A percentile compares a stretch with the other conserved stretches of the same genome.
These are phyloP conservation scores for Caenorhabditis sp. DNA, from an alignment of 2,888 invertebrate genomes.

Conservation along the genomic window DNA sequence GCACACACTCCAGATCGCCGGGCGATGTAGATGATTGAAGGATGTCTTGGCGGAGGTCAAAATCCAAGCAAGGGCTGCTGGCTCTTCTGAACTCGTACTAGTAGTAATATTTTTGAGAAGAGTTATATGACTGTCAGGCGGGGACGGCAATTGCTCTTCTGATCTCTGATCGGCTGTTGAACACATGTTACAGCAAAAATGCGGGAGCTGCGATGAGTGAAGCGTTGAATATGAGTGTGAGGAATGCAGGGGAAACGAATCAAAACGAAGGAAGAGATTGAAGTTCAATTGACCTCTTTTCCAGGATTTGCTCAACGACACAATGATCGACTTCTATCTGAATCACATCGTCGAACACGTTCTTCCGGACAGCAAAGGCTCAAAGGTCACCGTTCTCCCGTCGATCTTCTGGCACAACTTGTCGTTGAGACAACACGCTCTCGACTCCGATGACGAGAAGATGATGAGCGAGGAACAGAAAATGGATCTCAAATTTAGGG, in stretches of 20 bases:
- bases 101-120: constrained; percentile 13
- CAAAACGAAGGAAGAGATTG: too few species aligned
- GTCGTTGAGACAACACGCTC: constrained; percentile 66
- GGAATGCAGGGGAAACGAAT: too few species aligned
- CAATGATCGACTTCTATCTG: constrained; percentile 80
- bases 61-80: neutral
- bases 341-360: constrained; percentile 79
- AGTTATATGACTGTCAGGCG: constrained; percentile 4
- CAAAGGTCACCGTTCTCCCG: constrained; percentile 75
- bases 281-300: constrained; percentile 21
- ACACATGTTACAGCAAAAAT: constrained; percentile 14
- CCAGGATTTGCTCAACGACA: constrained; percentile 77
- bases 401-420: constrained; percentile 78
- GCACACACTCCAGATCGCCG: constrained; percentile 20
- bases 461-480: constrained; percentile 53
- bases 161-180: constrained; percentile 15
- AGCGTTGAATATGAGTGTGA: too few species aligned
- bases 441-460: constrained; percentile 62
- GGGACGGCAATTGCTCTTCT: neutral
- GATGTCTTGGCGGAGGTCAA: constrained; percentile 28
- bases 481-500: constrained; percentile 69
- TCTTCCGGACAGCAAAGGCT: constrained; percentile 71
- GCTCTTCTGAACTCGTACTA: constrained; percentile 12
- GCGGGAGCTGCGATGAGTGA: neutral
- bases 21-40: constrained; percentile 36